Base-by-base conservation (phyloP, 1,140 invertebrate species). In the Macrocentrus cingulum region DNA sequence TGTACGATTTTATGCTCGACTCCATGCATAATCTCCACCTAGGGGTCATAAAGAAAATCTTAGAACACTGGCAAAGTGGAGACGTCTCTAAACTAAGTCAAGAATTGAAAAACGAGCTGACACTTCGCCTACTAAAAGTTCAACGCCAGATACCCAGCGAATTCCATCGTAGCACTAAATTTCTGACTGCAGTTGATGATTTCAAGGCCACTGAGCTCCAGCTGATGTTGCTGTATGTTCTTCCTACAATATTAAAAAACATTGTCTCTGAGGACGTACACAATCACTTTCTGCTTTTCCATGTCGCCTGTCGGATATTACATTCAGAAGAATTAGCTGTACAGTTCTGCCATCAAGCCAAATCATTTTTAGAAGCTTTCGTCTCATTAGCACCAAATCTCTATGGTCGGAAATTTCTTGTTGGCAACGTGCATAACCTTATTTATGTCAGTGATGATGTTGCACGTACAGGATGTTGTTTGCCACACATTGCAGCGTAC, bases 1-100 rank as follows among this genome's bases (percentile, higher is more conserved):
- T 62, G n/a, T 22, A 7, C 8, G 13, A 8, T 11, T 62, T 62
- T 37, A 34, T 51, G n/a, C 25, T 64, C 0, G 62, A 64, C 51
- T 50, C 39, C 9, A 52, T 60, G 57, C 57, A 60, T 50, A 25
- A 60, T 15, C 23, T 20, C 13, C 57, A 16, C 36, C 37, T 55
- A 42, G 56, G 55, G 22, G 41, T 44, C 1, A 58, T 51, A 29
- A 58, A 62, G 37, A 59, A 62, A 49, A 32, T 62, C 15, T 29
- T 62, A 22, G 29, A n/a, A 4, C 16, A n/a, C 20, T 36, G 11
- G 6, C 49, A 19, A 32, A 34, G 37, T 9, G 18, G 5, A 9
- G 19, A 1, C n/a, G 8, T 32, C 13, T 6, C 34, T 36, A 22
- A 53, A 19, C 48, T 23, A 48, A 49, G n/a, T 8, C 32, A 22